phyloP scores from a whole-genome alignment of 2,797 vertebrate species.

The Peromyscus aztecus region DNA sequence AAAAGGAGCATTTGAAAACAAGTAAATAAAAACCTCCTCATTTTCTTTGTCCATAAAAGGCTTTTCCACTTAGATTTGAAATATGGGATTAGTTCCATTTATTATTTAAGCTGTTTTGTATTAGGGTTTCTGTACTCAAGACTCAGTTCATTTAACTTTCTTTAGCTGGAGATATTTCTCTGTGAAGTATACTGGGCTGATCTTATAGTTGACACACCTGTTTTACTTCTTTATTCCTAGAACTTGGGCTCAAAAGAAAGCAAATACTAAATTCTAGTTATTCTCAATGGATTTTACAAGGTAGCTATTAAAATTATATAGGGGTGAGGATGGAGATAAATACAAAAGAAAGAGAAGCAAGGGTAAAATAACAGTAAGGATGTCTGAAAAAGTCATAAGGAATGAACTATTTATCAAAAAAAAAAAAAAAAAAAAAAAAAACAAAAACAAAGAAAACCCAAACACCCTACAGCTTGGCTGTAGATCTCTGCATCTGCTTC shows the following conservation, averaged over 20 bases:
- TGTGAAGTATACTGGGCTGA: slow-evolving; percentile 13
- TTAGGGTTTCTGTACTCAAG: slow-evolving; percentile 35
- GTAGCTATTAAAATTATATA: slow-evolving; percentile 16
- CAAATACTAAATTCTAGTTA: neutral
- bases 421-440: too few relatives aligned
- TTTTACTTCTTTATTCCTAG: neutral
- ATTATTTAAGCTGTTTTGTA: slow-evolving; percentile 59
- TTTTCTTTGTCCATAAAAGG: slow-evolving; percentile 55
- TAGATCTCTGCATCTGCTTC: too few relatives aligned
- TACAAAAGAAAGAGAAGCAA: neutral
- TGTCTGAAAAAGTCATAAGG: neutral
- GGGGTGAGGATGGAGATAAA: neutral
- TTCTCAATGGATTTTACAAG: neutral
- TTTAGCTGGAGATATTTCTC: slow-evolving; percentile 9
- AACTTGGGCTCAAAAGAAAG: neutral
- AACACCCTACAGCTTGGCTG: neutral
- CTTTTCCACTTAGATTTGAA: neutral
- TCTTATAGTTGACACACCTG: neutral
- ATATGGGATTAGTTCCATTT: slow-evolving; percentile 48
- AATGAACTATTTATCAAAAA: neutral
- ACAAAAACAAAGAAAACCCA: too few relatives aligned
- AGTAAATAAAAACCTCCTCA: slow-evolving; percentile 51
- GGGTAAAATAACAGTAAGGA: neutral
- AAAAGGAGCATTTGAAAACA: slow-evolving; percentile 60
- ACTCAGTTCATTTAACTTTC: slow-evolving; percentile 39